A percentile compares a stretch with the other conserved stretches of the same genome.
These are phyloP conservation scores for Catocala nupta DNA, from an alignment of 2,888 invertebrate genomes.

Conservation along the genomic window DNA sequence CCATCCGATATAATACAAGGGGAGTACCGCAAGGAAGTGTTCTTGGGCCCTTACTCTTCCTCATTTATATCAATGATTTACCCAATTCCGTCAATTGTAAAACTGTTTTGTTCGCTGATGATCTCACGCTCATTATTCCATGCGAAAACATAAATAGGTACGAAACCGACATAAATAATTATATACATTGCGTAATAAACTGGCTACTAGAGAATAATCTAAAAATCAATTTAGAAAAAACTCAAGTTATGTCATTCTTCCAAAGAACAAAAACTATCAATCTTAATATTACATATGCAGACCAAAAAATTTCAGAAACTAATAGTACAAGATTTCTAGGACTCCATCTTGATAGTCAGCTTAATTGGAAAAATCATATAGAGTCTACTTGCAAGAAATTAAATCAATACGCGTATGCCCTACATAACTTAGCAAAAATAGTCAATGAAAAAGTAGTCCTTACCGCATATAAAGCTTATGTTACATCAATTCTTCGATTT, in stretches of 20 bases:
- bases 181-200: neutral
- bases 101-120: neutral
- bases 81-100: neutral
- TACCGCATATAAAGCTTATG: conserved; percentile 1
- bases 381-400: neutral
- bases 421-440: neutral
- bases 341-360: neutral
- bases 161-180: neutral
- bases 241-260: neutral
- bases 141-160: neutral
- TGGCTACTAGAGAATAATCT: neutral
- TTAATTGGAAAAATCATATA: conserved; percentile 2
- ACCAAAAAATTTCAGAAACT: neutral
- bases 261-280: neutral
- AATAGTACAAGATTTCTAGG: conserved; percentile 1
- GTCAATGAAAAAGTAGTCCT: neutral
- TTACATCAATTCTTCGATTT: conserved; percentile 1
- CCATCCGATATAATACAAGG: neutral
- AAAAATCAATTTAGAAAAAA: neutral
- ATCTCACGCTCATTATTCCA: neutral
- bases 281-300: neutral
- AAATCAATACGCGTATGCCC: conserved; percentile 1
- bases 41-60: neutral
- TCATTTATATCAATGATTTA: neutral
- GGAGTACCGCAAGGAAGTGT: neutral